Evolutionary conservation across 2,797 vertebrate genomes (phyloP).

Genomic region (Centropyge bicolor): DNA sequence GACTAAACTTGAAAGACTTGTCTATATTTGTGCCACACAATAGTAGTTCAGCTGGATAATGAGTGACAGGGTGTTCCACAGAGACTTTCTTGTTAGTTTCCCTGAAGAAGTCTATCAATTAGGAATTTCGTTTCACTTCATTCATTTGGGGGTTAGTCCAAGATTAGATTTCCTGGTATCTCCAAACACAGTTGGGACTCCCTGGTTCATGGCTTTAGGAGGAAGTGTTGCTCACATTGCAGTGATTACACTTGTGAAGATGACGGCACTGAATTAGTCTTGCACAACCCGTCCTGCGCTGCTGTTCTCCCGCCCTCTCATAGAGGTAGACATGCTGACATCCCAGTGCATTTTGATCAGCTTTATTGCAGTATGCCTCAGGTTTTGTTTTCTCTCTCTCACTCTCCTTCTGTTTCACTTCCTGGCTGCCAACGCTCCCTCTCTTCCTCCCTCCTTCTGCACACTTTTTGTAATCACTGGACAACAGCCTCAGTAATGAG

Average conservation of each 20-base stretch:
- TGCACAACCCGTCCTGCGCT: background rate
- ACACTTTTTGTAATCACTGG: slow-evolving; percentile 51
- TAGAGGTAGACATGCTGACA: background rate
- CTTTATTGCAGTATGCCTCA: slow-evolving; percentile 22
- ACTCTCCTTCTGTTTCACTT: slow-evolving; percentile 41
- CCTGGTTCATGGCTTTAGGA: background rate
- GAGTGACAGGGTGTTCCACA: slow-evolving; percentile 2
- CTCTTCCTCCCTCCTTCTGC: slow-evolving; percentile 30
- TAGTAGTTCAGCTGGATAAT: slow-evolving; percentile 23
- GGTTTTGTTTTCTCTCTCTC: slow-evolving; percentile 24
- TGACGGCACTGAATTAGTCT: background rate
- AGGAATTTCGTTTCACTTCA: background rate
- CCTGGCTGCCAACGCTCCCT: slow-evolving; percentile 24
- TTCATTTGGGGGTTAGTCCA: background rate
- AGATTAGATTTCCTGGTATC: background rate
- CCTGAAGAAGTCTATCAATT: background rate
- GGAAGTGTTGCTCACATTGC: background rate
- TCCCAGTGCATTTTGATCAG: slow-evolving; percentile 22
- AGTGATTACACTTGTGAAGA: background rate
- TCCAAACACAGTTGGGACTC: background rate
- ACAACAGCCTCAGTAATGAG: slow-evolving; percentile 70
- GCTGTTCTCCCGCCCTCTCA: background rate
- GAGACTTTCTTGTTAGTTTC: background rate
- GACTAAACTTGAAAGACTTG: slow-evolving; percentile 17
- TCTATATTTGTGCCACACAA: slow-evolving; percentile 22